These are phyloP conservation scores for Anoura caudifer DNA, from an alignment of 2,113 vertebrate genomes.

Conservation along the genomic window DNA sequence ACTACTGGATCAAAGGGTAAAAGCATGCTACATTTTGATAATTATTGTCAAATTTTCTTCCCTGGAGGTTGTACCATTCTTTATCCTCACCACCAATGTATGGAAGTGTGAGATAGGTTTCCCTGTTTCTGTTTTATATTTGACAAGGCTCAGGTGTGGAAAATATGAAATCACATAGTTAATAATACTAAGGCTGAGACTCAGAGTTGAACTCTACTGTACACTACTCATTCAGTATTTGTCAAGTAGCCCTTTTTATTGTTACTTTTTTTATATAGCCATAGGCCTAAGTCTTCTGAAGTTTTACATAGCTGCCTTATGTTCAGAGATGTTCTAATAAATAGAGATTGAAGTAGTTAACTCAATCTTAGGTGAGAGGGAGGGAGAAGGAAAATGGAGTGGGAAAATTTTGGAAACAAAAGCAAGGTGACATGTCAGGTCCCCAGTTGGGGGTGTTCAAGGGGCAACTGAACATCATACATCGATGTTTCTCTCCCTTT, in stretches of 20 bases:
- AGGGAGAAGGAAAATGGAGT: not conserved
- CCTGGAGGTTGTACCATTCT: not conserved
- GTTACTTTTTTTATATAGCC: not conserved
- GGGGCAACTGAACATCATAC: too few species aligned
- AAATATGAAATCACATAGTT: not conserved
- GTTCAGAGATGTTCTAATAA: not conserved
- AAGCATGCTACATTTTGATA: not conserved
- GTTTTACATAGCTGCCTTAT: not conserved
- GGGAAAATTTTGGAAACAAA: not conserved
- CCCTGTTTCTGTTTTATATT: not conserved
- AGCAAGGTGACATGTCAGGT: too few species aligned
- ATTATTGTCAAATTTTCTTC: not conserved
- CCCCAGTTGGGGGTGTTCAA: too few species aligned
- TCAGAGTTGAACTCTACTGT: not conserved
- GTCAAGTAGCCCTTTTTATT: not conserved
- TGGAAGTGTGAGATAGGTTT: not conserved
- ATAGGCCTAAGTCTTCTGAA: not conserved
- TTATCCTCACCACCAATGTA: not conserved
- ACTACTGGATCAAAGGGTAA: not conserved
- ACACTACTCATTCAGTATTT: not conserved
- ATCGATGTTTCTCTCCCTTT: too few species aligned
- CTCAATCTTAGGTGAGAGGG: not conserved
- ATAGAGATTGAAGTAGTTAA: not conserved
- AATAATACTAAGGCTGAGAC: not conserved
- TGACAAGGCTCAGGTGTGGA: not conserved